Base-by-base conservation (phyloP, 2,888 invertebrate genomes). In the Nymphalis urticae region DNA sequence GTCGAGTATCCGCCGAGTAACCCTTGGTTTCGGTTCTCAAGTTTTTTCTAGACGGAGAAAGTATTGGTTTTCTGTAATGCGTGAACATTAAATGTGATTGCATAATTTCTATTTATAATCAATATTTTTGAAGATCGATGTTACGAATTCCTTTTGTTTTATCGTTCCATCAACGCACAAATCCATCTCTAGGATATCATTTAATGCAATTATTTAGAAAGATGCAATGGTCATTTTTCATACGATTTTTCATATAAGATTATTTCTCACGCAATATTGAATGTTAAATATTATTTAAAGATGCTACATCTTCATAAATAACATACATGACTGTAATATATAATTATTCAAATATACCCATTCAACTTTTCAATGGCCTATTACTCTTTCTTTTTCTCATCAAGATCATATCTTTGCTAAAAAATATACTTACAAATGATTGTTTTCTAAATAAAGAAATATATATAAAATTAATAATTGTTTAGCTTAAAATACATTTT, bases 1-100 rank as follows among this genome's bases (percentile, higher is more conserved):
- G 80, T 72, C 75, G 68, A 82, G 83, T 82, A 89, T 89, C 88
- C 86, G 85, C 77, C 81, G 82, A 77, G 79, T 83, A 85, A 88
- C 87, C 87, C 85, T 82, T 81, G 83, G 83, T 83, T 85, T 87
- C 78, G 81, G 82, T 82, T 82, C 83, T 83, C 73, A 73, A 72
- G 78, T 80, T 79, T 75, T 77, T 77, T 75, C 74, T 71, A 62
- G 63, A 32, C 54, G 74, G 77, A 75, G 77, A 79, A 78, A 79
- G 77, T 79, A 73, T 70, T 77, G 61, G 71, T 73, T 76, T 77
- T 68, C 71, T 75, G 72, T 65, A 48, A 67, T 50, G 66, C 64
- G 48, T 67, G 42, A 42, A 70, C 67, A 68, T 70, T 66, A 62
- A 51, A 64, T 53, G 13, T 48, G 32, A 7, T 13, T 61, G 47